Evolutionary conservation across 2,888 invertebrate genomes (phyloP), one percentile per base, ranked within the genome.

Genomic region (Pheosia gnoma): DNA sequence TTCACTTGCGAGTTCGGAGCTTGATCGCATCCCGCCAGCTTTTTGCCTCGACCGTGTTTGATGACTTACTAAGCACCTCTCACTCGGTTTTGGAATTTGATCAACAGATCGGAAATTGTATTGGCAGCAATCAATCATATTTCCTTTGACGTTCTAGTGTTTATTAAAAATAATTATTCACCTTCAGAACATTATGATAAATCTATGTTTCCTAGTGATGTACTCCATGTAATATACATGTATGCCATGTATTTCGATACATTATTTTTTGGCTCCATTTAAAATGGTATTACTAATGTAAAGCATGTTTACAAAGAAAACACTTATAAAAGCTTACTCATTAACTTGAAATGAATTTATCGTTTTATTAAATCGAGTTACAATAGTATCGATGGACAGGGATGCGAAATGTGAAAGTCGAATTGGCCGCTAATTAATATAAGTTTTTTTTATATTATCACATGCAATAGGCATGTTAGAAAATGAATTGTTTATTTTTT

Each of bases 361-460:
- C 25, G 25, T 25, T 49, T 49, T 8, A 6, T 8, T 52, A 51
- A 65, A 43, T 85, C 87, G 89, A 87, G 85, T 84, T 80, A 10
- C 67, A 56, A 25, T 77, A 80, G 89, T 89, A 85, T 53, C n/a
- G 45, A n/a, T 6, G 4, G 57, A 13, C 68, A 83, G 83, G 80
- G 85, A 84, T 83, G 82, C 67, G 78, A 83, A 82, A 84, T 84
- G 86, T 85, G 89, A 89, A 90, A 90, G 88, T 86, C 63, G 66
- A 69, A 64, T 63, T 72, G 68, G 47, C n/a, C 4, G 47, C 47
- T n/a, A 47, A 47, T 47, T 47, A 47, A n/a, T n/a, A 6, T n/a
- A 4, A n/a, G n/a, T 47, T n/a, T 47, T 47, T 47, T 47, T 47
- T n/a, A 5, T 47, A n/a, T 47, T n/a, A n/a, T 47, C 5, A 11